Evolutionary conservation across 2,797 vertebrate species (phyloP), one percentile per base, ranked within the genome.

Genomic region (Pangasius macronema): DNA sequence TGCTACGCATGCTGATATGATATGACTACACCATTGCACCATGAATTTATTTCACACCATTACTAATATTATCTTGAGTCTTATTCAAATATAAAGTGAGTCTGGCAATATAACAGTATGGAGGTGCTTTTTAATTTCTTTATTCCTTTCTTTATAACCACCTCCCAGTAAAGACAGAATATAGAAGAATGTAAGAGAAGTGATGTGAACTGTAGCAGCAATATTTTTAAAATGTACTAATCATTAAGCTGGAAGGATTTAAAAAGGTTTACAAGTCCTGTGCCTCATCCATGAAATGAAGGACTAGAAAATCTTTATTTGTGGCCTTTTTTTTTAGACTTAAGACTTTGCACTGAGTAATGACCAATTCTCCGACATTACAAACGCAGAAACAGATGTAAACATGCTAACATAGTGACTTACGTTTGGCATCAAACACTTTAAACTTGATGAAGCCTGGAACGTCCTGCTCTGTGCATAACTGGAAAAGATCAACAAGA

Each of bases 401-500:
- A 85, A 75, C 24, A 61, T 46, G 36, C 24, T 59, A 59, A 24
- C 53, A n/a, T 39, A 27, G 9, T 2, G 39, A 97, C 98, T 99
- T 94, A 99, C 98, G 97, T 97, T 99, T 99, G 91, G 97, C 97
- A 93, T 99, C 98, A 93, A 99, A 99, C 92, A 98, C 97, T 96
- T 99, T 99, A 93, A 97, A 98, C 93, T 99, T 99, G 94, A 97
- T 96, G 92, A 99, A 99, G 84, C 96, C 96, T 36, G 98, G 97
- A 89, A 99, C 97, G 80, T 97, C 96, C 68, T 99, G 97, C 93
- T 99, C 98, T 49, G 95, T 95, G 92, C 98, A 99, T 90, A 99
- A 94, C 98, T 99, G 95, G 83, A 93, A 94, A 63, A 93, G 88
- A 95, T 83, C 1, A 77, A 53, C 30, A 80, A 83, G 2, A 88